Percentiles rank a stretch among this genome's conserved stretches.
phyloP scores from a whole-genome alignment of 2,797 vertebrate species.

The Oryzias dopingdopingensis region DNA sequence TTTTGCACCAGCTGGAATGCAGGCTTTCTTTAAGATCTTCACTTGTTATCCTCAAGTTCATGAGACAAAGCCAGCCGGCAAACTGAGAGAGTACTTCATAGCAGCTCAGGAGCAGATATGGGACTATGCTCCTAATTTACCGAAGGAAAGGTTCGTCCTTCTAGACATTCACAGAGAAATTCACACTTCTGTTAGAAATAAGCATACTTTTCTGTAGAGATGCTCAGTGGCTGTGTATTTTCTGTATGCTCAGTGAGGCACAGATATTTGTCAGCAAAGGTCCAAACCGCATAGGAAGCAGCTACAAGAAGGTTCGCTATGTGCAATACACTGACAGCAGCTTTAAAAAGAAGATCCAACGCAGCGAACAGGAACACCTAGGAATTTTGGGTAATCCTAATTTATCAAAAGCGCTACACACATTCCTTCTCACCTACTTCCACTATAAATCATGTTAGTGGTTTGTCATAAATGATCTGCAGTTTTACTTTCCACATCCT shows the following conservation, averaged over 20 bases:
- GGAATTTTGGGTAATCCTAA: conserved; percentile 79
- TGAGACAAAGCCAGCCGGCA: conserved; percentile 50
- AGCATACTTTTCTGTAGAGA: not conserved
- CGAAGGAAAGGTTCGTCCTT: conserved; percentile 48
- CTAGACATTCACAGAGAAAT: too few species aligned
- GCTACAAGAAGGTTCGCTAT: conserved; percentile 90
- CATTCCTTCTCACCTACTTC: too few species aligned
- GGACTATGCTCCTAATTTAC: conserved; percentile 86
- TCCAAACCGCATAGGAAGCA: conserved; percentile 85
- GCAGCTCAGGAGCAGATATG: conserved; percentile 92
- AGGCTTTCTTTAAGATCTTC: conserved; percentile 88
- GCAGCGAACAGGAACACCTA: conserved; percentile 83
- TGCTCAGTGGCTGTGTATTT: not conserved
- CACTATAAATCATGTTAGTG: too few species aligned
- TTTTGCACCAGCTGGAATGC: conserved; percentile 82
- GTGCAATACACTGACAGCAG: conserved; percentile 85
- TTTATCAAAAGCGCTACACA: too few species aligned
- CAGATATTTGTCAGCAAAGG: conserved; percentile 81
- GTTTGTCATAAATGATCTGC: not conserved
- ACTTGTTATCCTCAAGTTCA: conserved; percentile 81
- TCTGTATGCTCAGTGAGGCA: conserved; percentile 76
- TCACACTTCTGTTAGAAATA: not conserved
- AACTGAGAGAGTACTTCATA: conserved; percentile 83
- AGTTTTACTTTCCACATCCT: too few species aligned
- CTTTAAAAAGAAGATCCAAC: conserved; percentile 79